A percentile compares a stretch with the other conserved stretches of the same genome.
Conservation (phyloP, 2,797 vertebrate genomes). For the Halcyon badia region DNA sequence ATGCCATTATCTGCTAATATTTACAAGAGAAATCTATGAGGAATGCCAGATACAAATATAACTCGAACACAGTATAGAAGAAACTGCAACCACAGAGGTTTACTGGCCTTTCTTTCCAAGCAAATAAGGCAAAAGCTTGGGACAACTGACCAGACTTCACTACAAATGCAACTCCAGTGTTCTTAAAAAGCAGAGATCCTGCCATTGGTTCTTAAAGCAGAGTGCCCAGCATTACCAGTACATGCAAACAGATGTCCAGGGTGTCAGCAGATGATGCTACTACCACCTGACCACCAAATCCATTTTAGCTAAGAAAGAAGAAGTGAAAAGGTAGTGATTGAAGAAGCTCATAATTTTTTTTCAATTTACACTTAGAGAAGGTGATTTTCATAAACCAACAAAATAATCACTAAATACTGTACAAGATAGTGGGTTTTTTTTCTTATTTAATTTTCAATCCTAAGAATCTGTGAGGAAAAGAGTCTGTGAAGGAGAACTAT, state of each 20-base stretch:
- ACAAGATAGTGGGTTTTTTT: background rate
- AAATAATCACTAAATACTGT: background rate
- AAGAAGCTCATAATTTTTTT: background rate
- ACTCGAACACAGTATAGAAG: background rate
- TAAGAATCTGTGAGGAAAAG: background rate
- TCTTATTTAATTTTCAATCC: background rate
- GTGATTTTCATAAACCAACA: conserved; percentile 5
- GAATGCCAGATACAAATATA: background rate
- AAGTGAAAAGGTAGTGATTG: background rate
- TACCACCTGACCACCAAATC: background rate
- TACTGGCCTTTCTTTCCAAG: background rate
- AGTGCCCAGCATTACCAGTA: background rate
- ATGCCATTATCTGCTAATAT: background rate
- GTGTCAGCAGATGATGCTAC: background rate
- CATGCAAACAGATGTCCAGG: background rate
- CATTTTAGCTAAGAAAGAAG: background rate
- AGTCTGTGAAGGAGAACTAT: background rate
- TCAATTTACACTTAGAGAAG: background rate
- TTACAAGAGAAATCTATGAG: background rate
- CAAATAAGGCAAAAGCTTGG: background rate
- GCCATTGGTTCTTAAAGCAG: background rate
- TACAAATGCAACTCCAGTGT: background rate
- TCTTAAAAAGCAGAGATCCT: background rate
- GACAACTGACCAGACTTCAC: background rate
- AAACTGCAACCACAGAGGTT: background rate